Percentiles rank a stretch among this genome's conserved stretches.
Evolutionary conservation across 1,140 invertebrate species (phyloP).

Genomic region (Drosophila pandora): DNA sequence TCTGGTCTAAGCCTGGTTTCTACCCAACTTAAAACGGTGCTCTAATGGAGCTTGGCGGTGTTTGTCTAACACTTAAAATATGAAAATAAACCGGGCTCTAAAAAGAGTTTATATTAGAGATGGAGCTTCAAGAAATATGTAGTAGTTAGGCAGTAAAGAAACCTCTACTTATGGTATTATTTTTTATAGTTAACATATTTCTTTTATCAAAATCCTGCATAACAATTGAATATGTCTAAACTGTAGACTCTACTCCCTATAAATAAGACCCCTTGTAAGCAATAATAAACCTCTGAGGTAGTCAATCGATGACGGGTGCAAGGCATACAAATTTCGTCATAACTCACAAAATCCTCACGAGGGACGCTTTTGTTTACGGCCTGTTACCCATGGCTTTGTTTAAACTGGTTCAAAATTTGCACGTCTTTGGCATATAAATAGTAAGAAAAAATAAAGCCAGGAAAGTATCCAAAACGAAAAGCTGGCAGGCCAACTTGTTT

Average conservation of each 20-base stretch:
- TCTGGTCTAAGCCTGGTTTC: neutral
- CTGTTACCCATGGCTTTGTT: constrained; percentile 63
- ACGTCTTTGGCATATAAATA: constrained; percentile 74
- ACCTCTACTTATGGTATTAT: no score
- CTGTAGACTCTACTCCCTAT: constrained; percentile 11
- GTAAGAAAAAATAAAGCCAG: constrained; percentile 19
- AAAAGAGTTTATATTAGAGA: neutral
- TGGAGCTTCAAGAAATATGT: neutral
- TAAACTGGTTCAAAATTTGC: constrained; percentile 79
- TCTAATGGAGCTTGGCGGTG: constrained; percentile 24
- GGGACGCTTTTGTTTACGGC: constrained; percentile 51
- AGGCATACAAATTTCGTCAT: constrained; percentile 76
- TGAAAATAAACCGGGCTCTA: neutral
- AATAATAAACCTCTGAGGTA: constrained; percentile 40
- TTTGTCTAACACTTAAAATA: constrained; percentile 16
- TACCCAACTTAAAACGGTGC: constrained; percentile 1
- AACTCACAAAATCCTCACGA: constrained; percentile 37
- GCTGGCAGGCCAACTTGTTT: constrained; percentile 60
- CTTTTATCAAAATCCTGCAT: constrained; percentile 22
- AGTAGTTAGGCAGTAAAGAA: neutral
- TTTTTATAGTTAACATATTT: neutral
- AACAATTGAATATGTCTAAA: constrained; percentile 19
- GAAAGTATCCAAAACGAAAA: constrained; percentile 36
- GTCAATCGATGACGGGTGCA: constrained; percentile 53
- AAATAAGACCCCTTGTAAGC: constrained; percentile 23